Conservation (phyloP, 2,113 vertebrate species). For the Vidua macroura region DNA sequence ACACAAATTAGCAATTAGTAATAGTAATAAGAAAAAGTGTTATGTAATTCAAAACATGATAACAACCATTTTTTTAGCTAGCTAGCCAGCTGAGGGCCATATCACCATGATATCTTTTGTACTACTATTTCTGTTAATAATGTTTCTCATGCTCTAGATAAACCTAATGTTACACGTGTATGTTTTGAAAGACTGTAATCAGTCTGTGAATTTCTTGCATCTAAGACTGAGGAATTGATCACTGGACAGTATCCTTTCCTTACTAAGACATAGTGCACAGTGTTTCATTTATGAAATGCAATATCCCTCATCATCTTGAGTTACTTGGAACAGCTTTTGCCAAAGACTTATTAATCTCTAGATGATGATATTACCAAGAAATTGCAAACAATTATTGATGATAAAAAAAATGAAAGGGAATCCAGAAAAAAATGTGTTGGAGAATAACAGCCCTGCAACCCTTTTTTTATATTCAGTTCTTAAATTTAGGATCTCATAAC, state of each 20-base stretch:
- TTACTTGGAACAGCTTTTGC: background rate
- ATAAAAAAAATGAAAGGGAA: background rate
- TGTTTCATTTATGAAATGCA: background rate
- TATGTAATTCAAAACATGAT: background rate
- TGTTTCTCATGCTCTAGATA: background rate
- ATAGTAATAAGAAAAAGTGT: background rate
- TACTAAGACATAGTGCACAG: no score
- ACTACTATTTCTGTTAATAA: background rate
- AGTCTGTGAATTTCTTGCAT: background rate
- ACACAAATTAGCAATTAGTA: background rate
- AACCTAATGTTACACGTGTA: background rate
- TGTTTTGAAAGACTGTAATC: background rate
- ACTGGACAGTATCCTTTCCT: background rate
- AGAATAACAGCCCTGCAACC: background rate
- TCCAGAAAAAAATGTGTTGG: background rate
- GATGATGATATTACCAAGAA: background rate
- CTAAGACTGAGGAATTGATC: background rate
- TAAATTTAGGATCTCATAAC: background rate
- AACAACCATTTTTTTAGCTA: background rate
- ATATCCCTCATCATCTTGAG: background rate
- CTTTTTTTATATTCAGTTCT: background rate
- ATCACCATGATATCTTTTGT: background rate
- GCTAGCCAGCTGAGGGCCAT: background rate
- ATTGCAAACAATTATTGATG: background rate
- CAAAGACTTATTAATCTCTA: background rate